phyloP scores from a whole-genome alignment of 2,797 vertebrate species.

The Clamator glandarius region DNA sequence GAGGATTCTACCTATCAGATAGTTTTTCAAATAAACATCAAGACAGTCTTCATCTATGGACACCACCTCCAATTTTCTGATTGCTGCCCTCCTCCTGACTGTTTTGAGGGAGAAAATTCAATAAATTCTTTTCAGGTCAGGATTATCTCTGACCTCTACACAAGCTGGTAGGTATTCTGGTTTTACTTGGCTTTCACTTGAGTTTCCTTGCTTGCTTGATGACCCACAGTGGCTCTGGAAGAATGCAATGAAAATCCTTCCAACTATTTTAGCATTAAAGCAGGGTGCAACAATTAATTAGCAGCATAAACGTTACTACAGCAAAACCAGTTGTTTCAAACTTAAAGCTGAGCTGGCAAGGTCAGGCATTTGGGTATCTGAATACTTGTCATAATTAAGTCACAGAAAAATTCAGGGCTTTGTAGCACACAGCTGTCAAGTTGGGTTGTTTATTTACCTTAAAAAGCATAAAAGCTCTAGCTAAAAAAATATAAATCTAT shows the following conservation, averaged over 20 bases:
- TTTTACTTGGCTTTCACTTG: background rate
- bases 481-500: no score
- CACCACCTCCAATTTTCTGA: background rate
- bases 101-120: background rate
- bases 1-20: background rate
- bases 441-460: background rate
- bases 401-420: background rate
- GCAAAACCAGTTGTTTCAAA: background rate
- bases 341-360: background rate
- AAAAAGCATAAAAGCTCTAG: background rate
- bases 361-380: background rate
- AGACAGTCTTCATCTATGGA: background rate
- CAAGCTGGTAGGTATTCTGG: background rate
- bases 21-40: background rate
- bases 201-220: background rate
- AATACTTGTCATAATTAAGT: background rate
- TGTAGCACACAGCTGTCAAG: background rate
- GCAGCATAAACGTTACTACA: background rate
- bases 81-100: background rate
- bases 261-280: constrained; percentile 41
- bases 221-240: background rate
- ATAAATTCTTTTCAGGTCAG: background rate
- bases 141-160: background rate
- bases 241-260: constrained; percentile 47
- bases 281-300: background rate